These are phyloP conservation scores for Apeltes quadracus DNA, from an alignment of 2,113 vertebrate genomes.

Conservation along the genomic window DNA sequence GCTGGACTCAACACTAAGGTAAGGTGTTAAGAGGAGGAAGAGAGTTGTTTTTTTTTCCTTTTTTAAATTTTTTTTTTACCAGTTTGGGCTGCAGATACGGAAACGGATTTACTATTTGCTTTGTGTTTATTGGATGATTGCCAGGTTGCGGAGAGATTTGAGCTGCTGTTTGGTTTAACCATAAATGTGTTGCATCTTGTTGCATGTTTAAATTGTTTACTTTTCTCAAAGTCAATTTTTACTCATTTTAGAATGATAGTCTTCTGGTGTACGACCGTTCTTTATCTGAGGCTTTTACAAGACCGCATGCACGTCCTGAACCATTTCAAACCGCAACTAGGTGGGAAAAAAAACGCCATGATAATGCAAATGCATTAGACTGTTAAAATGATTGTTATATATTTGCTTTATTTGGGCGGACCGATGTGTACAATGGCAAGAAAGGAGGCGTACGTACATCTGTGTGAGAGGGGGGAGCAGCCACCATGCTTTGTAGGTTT, in stretches of 20 bases:
- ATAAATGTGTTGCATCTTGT: conserved; percentile 4
- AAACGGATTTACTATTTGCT: neutral
- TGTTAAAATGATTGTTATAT: no score
- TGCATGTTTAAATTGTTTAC: neutral
- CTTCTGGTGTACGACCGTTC: neutral
- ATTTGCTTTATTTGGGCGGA: conserved; percentile 52
- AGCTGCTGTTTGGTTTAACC: neutral
- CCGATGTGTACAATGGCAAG: conserved; percentile 20
- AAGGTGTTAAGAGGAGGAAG: conserved; percentile 33
- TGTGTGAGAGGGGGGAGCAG: conserved; percentile 23
- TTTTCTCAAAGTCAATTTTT: neutral
- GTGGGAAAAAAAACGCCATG: neutral
- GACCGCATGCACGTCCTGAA: conserved; percentile 13
- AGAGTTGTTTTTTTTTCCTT: neutral
- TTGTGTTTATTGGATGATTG: neutral
- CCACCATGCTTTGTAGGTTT: conserved; percentile 51
- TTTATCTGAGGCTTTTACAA: neutral
- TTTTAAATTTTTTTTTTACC: neutral
- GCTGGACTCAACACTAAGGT: conserved; percentile 53
- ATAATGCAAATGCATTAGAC: neutral
- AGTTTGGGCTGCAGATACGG: neutral
- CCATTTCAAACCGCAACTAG: neutral
- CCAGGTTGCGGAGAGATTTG: neutral
- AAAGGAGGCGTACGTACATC: conserved; percentile 14
- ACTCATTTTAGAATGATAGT: neutral